A percentile compares a stretch with the other conserved stretches of the same genome.
Conservation (phyloP, 1,140 invertebrate species). For the Bombus polaris region DNA sequence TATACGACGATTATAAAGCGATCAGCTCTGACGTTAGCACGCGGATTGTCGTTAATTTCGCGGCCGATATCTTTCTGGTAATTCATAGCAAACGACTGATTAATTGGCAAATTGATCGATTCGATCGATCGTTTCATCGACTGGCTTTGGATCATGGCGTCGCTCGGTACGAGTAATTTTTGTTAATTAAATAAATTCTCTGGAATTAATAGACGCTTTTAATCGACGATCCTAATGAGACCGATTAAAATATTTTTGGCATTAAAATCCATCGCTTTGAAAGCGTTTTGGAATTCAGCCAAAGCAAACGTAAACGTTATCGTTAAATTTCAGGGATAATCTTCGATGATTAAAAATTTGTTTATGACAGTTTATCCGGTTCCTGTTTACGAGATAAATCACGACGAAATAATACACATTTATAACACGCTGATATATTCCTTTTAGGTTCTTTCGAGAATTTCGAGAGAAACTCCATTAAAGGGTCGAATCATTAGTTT, state of each 20-base stretch:
- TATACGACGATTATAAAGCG: background rate
- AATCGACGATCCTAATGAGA: background rate
- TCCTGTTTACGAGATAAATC: slow-evolving; percentile 43
- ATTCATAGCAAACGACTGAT: background rate
- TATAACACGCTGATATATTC: too few relatives aligned
- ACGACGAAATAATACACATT: slow-evolving; percentile 36
- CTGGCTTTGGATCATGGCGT: background rate
- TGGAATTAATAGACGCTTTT: background rate
- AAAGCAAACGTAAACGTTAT: background rate
- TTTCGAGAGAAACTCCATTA: background rate
- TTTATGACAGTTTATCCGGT: too few relatives aligned
- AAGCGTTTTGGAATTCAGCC: too few relatives aligned
- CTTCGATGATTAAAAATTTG: too few relatives aligned
- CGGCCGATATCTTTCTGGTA: slow-evolving; percentile 8
- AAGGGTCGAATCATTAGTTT: slow-evolving; percentile 59
- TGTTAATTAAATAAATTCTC: slow-evolving; percentile 32
- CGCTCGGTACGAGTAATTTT: background rate
- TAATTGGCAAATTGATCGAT: slow-evolving; percentile 32
- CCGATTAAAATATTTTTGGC: background rate
- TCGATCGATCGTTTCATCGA: slow-evolving; percentile 17
- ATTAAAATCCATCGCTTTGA: background rate
- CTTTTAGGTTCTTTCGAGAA: too few relatives aligned
- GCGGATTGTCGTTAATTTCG: background rate
- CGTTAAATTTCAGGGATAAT: background rate
- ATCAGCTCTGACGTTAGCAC: background rate